Evolutionary conservation across 2,113 vertebrate species (phyloP).

Genomic region (Agapornis roseicollis): DNA sequence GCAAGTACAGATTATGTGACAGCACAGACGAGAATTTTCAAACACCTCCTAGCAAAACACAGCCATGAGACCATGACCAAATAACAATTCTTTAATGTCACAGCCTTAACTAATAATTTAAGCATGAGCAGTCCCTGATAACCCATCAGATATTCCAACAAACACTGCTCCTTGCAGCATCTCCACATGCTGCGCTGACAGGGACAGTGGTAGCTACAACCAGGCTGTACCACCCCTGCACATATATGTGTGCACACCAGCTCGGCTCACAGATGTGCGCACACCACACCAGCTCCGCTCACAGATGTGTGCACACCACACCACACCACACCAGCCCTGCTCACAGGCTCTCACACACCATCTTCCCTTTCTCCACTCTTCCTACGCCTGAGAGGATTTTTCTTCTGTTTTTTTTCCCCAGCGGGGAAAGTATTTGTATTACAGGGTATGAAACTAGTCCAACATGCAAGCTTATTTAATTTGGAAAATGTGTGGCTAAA

Average conservation of each 20-base stretch:
- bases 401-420: slow-evolving; percentile 29
- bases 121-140: slow-evolving; percentile 46
- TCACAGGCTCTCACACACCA: background rate
- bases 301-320: background rate
- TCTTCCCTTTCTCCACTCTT: background rate
- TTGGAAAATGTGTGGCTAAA: slow-evolving; percentile 77
- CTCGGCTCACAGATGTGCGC: no score
- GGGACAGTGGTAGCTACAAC: background rate
- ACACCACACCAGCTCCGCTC: background rate
- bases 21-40: slow-evolving; percentile 43
- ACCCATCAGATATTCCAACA: slow-evolving; percentile 16
- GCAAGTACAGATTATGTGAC: slow-evolving; percentile 54
- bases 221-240: background rate
- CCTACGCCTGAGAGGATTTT: slow-evolving; percentile 13
- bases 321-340: background rate
- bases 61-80: slow-evolving; percentile 37
- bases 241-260: background rate
- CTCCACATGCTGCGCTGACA: background rate
- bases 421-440: slow-evolving; percentile 68
- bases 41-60: slow-evolving; percentile 52
- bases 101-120: slow-evolving; percentile 55
- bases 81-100: slow-evolving; percentile 41
- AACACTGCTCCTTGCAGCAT: background rate
- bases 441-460: slow-evolving; percentile 66
- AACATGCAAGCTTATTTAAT: slow-evolving; percentile 73